Conservation (phyloP, 2,888 invertebrate genomes). For the Leptinotarsa rubiginosa region DNA sequence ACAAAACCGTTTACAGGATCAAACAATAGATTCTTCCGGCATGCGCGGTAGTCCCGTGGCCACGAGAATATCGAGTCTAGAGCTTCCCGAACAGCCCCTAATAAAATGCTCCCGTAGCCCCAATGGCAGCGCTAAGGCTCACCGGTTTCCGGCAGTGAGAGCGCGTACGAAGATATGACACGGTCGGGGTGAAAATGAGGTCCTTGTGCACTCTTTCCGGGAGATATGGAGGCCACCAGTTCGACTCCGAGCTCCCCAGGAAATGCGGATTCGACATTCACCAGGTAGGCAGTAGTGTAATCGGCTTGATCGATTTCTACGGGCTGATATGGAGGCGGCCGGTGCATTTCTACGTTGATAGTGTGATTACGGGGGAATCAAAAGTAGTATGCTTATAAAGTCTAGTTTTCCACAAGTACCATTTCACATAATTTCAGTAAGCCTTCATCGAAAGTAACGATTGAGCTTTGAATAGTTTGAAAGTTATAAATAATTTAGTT, state of each 20-base stretch:
- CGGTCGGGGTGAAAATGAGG: conserved; percentile 46
- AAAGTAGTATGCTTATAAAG: too few relatives aligned
- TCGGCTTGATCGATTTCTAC: conserved; percentile 45
- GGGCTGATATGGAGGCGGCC: conserved; percentile 21
- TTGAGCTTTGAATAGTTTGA: too few relatives aligned
- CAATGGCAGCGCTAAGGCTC: conserved; percentile 27
- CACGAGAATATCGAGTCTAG: conserved; percentile 46
- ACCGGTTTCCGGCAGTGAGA: conserved; percentile 24
- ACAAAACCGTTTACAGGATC: conserved; percentile 7
- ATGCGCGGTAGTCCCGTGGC: conserved; percentile 39
- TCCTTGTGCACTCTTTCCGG: conserved; percentile 38
- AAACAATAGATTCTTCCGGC: conserved; percentile 29
- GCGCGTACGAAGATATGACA: conserved; percentile 39
- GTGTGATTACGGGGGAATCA: conserved; percentile 1
- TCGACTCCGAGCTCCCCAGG: conserved; percentile 62
- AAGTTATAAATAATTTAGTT: too few relatives aligned
- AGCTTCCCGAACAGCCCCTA: conserved; percentile 38
- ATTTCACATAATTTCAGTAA: too few relatives aligned
- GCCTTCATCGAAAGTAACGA: too few relatives aligned
- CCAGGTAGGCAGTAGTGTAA: conserved; percentile 55
- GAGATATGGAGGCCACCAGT: conserved; percentile 64
- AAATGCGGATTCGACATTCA: conserved; percentile 64
- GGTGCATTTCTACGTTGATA: conserved; percentile 9
- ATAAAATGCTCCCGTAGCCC: conserved; percentile 17
- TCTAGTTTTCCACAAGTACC: too few relatives aligned